Conservation (phyloP, 1,140 invertebrate genomes). For the Drosophila equinoxialis region DNA sequence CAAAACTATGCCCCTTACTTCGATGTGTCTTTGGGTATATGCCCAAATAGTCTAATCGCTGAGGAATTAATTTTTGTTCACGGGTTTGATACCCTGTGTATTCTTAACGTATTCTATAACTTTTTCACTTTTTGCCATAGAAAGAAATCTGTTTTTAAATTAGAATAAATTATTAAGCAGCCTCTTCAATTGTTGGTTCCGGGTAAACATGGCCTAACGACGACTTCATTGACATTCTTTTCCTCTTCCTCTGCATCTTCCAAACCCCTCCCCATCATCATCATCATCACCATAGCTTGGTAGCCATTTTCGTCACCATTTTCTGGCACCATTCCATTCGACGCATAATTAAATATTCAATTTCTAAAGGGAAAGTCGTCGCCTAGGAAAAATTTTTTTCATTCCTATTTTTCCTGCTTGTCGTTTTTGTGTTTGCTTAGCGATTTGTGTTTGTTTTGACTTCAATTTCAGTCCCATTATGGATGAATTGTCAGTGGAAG, state of each 20-base stretch:
- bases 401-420: constrained; percentile 25
- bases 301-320: constrained; percentile 69
- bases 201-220: constrained; percentile 32
- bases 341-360: constrained; percentile 76
- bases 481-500: constrained; percentile 12
- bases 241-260: constrained; percentile 3
- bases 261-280: background rate
- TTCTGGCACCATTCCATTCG: constrained; percentile 68
- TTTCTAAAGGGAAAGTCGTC: constrained; percentile 47
- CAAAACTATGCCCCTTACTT: background rate
- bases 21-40: background rate
- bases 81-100: background rate
- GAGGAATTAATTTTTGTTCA: background rate
- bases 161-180: constrained; percentile 75
- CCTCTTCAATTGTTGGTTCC: constrained; percentile 42
- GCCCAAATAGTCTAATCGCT: background rate
- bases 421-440: constrained; percentile 32
- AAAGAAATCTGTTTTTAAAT: constrained; percentile 59
- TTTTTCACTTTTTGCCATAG: background rate
- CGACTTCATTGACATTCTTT: constrained; percentile 39
- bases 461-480: constrained; percentile 70
- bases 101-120: background rate
- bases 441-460: constrained; percentile 62
- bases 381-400: constrained; percentile 12
- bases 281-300: constrained; percentile 25